These are phyloP conservation scores for Apeltes quadracus DNA, from an alignment of 2,113 vertebrate species.

Conservation along the genomic window DNA sequence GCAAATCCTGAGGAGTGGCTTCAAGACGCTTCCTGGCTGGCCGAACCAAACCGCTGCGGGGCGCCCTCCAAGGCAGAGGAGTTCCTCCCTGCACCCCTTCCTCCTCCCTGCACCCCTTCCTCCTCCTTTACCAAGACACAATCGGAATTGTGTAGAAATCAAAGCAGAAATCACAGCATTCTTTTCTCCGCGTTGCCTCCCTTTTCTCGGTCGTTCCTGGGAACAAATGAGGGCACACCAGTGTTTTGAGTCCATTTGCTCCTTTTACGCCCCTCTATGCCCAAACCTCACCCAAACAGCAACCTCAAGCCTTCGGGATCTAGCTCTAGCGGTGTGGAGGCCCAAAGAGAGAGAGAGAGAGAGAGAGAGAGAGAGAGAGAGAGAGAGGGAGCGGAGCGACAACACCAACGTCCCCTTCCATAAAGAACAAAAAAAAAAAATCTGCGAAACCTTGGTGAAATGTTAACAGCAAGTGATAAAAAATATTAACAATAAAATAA, in stretches of 20 bases:
- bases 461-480: slow-evolving; percentile 55
- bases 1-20: slow-evolving; percentile 45
- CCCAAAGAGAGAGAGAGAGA: slow-evolving; percentile 18
- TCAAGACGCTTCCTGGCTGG: slow-evolving; percentile 46
- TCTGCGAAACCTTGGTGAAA: slow-evolving; percentile 37
- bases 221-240: slow-evolving; percentile 44
- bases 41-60: slow-evolving; percentile 1
- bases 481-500: slow-evolving; percentile 64
- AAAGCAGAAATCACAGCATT: slow-evolving; percentile 9
- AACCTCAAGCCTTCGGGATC: slow-evolving; percentile 30
- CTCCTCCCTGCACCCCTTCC: not conserved
- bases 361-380: slow-evolving; percentile 31
- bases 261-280: slow-evolving; percentile 19
- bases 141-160: slow-evolving; percentile 23
- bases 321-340: slow-evolving; percentile 16
- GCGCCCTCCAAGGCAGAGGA: slow-evolving; percentile 15
- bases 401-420: slow-evolving; percentile 9
- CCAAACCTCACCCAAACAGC: slow-evolving; percentile 35
- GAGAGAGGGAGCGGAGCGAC: slow-evolving; percentile 45
- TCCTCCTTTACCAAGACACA: slow-evolving; percentile 14
- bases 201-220: slow-evolving; percentile 39
- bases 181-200: slow-evolving; percentile 9
- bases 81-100: slow-evolving; percentile 6
- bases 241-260: slow-evolving; percentile 45
- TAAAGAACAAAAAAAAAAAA: slow-evolving; percentile 27